phyloP scores from a whole-genome alignment of 2,888 invertebrate species.

The Nematopogon swammerdamellus region DNA sequence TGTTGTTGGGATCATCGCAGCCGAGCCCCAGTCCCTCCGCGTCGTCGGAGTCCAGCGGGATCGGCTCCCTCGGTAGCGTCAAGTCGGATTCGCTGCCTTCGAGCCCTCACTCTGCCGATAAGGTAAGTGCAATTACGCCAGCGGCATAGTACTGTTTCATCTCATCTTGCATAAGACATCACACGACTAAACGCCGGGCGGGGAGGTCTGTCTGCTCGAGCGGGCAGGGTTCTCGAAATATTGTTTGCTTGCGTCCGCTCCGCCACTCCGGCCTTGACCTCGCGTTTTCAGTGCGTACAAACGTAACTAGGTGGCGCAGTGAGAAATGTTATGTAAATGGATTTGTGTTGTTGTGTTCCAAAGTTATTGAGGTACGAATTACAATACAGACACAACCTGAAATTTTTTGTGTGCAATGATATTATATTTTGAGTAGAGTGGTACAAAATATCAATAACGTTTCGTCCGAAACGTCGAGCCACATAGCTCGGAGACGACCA shows the following conservation, averaged over 20 bases:
- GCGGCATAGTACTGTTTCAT: not conserved
- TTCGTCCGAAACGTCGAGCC: too few species aligned
- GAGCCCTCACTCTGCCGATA: conserved; percentile 53
- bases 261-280: conserved; percentile 55
- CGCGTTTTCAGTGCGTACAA: conserved; percentile 13
- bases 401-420: too few species aligned
- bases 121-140: conserved; percentile 27
- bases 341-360: too few species aligned
- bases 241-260: conserved; percentile 48
- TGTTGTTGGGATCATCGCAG: conserved; percentile 51
- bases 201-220: too few species aligned
- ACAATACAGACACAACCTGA: too few species aligned
- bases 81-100: conserved; percentile 50
- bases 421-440: too few species aligned
- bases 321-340: not conserved
- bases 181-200: too few species aligned
- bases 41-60: conserved; percentile 61
- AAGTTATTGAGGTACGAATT: too few species aligned
- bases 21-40: conserved; percentile 55
- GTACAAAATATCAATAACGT: too few species aligned
- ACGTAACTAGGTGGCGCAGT: not conserved
- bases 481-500: too few species aligned
- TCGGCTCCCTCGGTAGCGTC: conserved; percentile 55
- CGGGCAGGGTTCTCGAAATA: conserved; percentile 16
- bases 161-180: not conserved